Percentiles rank a stretch among this genome's conserved stretches.
phyloP scores from a whole-genome alignment of 2,797 vertebrate genomes.

The Leucoraja ocellata region DNA sequence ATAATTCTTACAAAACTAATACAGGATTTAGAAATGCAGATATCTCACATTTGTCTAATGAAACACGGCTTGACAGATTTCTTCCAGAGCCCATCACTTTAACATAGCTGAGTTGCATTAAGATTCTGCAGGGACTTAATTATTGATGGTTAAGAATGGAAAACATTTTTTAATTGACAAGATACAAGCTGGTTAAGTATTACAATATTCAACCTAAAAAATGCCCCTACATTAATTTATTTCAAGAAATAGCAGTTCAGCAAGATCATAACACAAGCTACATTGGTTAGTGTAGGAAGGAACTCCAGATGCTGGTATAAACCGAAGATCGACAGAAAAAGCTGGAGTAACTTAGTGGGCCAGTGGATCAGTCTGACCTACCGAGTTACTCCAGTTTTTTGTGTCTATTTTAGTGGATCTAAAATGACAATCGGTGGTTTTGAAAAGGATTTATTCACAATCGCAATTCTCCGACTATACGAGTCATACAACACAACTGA shows the following conservation, averaged over 20 bases:
- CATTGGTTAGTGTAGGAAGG: too few relatives aligned
- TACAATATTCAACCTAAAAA: background rate
- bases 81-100: too few relatives aligned
- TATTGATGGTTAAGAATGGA: background rate
- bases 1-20: background rate
- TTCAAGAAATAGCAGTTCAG: background rate
- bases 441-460: too few relatives aligned
- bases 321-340: too few relatives aligned
- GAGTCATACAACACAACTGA: too few relatives aligned
- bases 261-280: background rate
- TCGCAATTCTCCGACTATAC: too few relatives aligned
- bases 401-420: too few relatives aligned
- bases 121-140: background rate
- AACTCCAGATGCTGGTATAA: too few relatives aligned
- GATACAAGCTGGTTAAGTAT: background rate
- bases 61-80: background rate
- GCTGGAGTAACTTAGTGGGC: too few relatives aligned
- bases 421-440: too few relatives aligned
- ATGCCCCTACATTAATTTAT: background rate
- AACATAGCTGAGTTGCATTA: background rate
- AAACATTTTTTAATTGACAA: background rate
- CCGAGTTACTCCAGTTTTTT: too few relatives aligned
- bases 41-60: background rate
- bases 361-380: too few relatives aligned
- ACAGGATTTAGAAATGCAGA: background rate